Base-by-base conservation (phyloP, 2,113 vertebrate genomes). In the Hippoglossus stenolepis region DNA sequence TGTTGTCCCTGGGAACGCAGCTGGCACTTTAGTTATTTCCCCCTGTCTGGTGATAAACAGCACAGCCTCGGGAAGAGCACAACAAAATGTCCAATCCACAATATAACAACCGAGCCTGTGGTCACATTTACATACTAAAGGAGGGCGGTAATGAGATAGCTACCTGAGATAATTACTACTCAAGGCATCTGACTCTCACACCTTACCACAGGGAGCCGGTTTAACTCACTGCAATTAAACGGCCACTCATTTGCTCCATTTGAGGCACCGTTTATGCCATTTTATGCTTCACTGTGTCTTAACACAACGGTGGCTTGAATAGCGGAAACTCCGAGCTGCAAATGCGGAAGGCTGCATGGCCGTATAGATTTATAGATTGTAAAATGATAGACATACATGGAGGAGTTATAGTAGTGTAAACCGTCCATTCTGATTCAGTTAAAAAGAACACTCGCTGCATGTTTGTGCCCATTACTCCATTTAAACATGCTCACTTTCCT, bases 151-250 rank as follows among this genome's bases (percentile, higher is more conserved):
- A 92, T 93, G 93, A 92, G 90, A 91, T 90, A 84, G 76, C 90
- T 91, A 90, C 92, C 89, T 91, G 89, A 89, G 88, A 91, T 92
- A 92, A 93, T 92, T 91, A 88, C 83, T 85, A 83, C 88, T 92
- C 65, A 84, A 86, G 78, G 86, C 79, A 15, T 87, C 80, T 62
- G 13, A 69, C 86, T 89, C 86, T 91, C 76, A 78, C 82, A 69
- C 68, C 58, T 56, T 75, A 76, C 91, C 76, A 77, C 80, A 60
- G 89, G 91, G 85, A 90, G 82, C 70, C 53, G 20, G 80, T 87
- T 85, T 87, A 91, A 88, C 83, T 89, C 69, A 66, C 78, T 75
- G 79, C 85, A 88, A 91, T 93, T 91, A 90, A 92, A 86, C 14
- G 61, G 74, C 73, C 70, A 79, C 78, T 92, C 85, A 83, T 81